A percentile compares a stretch with the other conserved stretches of the same genome.
Evolutionary conservation across 2,797 vertebrate species (phyloP).

Genomic region (Euphonia xanthogaster): DNA sequence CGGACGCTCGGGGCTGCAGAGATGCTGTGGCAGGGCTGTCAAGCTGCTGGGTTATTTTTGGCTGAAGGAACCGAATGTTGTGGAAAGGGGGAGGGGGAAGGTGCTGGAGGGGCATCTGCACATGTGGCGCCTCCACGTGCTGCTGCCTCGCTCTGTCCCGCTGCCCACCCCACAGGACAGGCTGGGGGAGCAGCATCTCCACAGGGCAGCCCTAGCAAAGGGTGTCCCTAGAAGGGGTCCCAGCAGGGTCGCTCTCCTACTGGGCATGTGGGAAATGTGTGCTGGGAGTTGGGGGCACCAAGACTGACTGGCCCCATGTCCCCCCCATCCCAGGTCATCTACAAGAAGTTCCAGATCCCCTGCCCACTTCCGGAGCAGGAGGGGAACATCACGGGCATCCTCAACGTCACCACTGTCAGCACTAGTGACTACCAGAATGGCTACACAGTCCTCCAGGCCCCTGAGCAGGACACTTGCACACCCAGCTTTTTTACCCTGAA

Average conservation of each 20-base stretch:
- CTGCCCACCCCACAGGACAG: background rate
- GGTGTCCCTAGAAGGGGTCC: background rate
- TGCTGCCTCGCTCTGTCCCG: fast-evolving
- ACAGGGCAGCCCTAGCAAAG: fast-evolving
- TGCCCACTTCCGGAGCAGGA: constrained; percentile 84
- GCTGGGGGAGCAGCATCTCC: fast-evolving
- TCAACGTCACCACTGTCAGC: constrained; percentile 9
- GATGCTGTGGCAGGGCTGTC: background rate
- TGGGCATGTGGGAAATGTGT: fast-evolving
- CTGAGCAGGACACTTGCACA: constrained; percentile 71
- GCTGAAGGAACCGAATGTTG: background rate
- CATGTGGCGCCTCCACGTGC: background rate
- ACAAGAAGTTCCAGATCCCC: constrained; percentile 92
- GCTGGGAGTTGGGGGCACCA: background rate
- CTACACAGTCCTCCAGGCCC: constrained; percentile 29
- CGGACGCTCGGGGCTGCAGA: background rate
- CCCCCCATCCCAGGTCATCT: constrained; percentile 84
- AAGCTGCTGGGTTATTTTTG: constrained; percentile 49
- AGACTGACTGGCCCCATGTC: fast-evolving
- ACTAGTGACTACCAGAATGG: constrained; percentile 67
- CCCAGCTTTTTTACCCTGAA: constrained; percentile 90
- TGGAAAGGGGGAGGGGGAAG: background rate
- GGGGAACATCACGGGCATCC: constrained; percentile 77
- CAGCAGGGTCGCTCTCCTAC: background rate
- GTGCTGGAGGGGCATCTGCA: background rate